A percentile compares a stretch with the other conserved stretches of the same genome.
phyloP scores from a whole-genome alignment of 2,113 vertebrate genomes.

The Xerus inauris region DNA sequence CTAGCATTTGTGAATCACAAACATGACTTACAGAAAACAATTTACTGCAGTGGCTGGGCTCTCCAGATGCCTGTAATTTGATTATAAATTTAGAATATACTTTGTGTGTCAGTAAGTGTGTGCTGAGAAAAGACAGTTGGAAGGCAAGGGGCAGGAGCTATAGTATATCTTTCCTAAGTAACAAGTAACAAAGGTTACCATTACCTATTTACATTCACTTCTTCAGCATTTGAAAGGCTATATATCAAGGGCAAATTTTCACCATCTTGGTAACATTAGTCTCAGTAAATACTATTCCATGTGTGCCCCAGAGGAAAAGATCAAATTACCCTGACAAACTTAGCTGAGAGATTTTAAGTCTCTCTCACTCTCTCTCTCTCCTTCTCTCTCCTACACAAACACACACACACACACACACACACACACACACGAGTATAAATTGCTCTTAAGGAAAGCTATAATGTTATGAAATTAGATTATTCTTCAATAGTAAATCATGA shows the following conservation, averaged over 20 bases:
- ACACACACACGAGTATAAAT: background rate
- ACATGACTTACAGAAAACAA: constrained; percentile 67
- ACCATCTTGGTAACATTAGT: constrained; percentile 54
- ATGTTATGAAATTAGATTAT: constrained; percentile 60
- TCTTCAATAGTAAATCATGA: constrained; percentile 34
- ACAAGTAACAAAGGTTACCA: constrained; percentile 51
- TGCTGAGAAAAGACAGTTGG: constrained; percentile 8
- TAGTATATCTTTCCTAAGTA: background rate
- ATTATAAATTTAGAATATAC: constrained; percentile 69
- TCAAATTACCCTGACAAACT: constrained; percentile 68
- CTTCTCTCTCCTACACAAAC: accelerated
- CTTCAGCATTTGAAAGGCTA: constrained; percentile 48
- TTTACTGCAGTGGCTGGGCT: constrained; percentile 63
- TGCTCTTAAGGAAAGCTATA: constrained; percentile 38
- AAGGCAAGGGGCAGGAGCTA: background rate
- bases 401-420: background rate
- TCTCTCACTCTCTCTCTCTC: background rate
- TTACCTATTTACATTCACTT: constrained; percentile 52
- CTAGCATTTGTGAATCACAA: constrained; percentile 56
- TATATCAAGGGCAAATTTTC: constrained; percentile 59
- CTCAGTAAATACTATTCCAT: constrained; percentile 67
- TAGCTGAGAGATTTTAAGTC: constrained; percentile 51
- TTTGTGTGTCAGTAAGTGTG: background rate
- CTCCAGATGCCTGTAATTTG: constrained; percentile 64
- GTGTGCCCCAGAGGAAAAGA: constrained; percentile 64